These are phyloP conservation scores for Strix occidentalis DNA, from an alignment of 2,797 vertebrate genomes.

Conservation along the genomic window DNA sequence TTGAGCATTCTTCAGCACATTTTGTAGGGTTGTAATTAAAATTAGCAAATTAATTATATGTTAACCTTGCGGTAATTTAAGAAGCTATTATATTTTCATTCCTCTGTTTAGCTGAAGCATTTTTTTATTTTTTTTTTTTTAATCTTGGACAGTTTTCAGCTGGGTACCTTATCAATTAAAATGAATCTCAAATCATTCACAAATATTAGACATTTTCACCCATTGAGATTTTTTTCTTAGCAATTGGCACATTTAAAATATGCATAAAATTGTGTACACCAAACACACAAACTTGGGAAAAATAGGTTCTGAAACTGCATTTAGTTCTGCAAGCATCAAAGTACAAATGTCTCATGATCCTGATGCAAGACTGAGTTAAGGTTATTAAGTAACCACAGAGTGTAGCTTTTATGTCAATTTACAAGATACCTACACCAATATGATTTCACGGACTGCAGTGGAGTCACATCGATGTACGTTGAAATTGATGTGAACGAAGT, in stretches of 20 bases:
- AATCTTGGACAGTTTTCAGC: slow-evolving; percentile 5
- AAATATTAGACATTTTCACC: not conserved
- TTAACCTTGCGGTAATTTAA: slow-evolving; percentile 53
- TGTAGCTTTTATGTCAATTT: not conserved
- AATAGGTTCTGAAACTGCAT: not conserved
- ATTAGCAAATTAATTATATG: slow-evolving; percentile 60
- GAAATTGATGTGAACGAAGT: not conserved
- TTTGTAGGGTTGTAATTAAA: slow-evolving; percentile 41
- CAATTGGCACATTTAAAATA: not conserved
- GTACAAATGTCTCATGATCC: not conserved
- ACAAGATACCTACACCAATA: not conserved
- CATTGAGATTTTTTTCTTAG: not conserved
- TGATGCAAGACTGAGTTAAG: not conserved
- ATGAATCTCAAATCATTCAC: not conserved
- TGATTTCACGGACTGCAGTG: not conserved
- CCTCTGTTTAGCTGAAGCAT: not conserved
- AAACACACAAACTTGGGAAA: not conserved
- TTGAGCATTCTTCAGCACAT: slow-evolving; percentile 6
- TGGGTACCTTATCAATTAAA: slow-evolving; percentile 26
- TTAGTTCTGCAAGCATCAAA: not conserved
- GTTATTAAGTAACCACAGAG: not conserved
- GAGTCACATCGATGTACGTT: fast-evolving
- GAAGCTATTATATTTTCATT: slow-evolving; percentile 37
- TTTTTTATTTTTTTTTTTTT: not conserved
- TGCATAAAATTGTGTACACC: not conserved